Evolutionary conservation across 2,888 invertebrate species (phyloP), one percentile per base, ranked within the genome.

Genomic region (Oscheius sp.): DNA sequence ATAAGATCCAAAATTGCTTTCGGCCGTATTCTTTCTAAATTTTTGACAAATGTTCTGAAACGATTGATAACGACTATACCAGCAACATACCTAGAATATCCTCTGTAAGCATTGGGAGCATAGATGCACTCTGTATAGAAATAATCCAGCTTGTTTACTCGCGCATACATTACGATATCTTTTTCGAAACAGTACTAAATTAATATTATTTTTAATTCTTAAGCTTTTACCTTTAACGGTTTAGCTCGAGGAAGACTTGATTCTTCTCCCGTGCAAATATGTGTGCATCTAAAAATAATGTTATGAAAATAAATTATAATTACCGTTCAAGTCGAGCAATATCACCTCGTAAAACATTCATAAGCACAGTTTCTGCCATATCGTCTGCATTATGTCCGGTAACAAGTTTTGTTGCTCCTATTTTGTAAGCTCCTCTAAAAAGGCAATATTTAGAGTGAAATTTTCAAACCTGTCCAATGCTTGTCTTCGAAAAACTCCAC

Each of bases 61-160:
- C 6, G 41, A 35, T 64, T 41, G 16, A 56, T 58, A 25, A n/a
- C 23, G 27, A 25, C 23, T 13, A 52, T 12, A 66, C n/a, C n/a
- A 72, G 5, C 6, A 45, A 45, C 41, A 55, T 18, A 82, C 78
- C 87, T 77, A 0, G 95, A 95, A 89, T 96, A 93, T 0, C 96
- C 96, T 86, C 96, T 84, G 78, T 87, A 88, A 5, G 99, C 97
- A 91, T 99, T 96, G 0, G 99, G 99, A 1, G 98, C 95, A 91
- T 97, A 99, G 61, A 96, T 93, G 90, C 99, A 99, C 90, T 99
- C 99, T 0, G 99, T 99, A 1, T 97, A 97, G 90, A 99, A 99
- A 89, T 99, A 99, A 9, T 97, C 93, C 35, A 99, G 90, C 87
- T 94, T 94, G 89, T 95, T 95, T 89, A 94, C 97, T 89, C 98